A percentile compares a stretch with the other conserved stretches of the same genome.
These are phyloP conservation scores for Zelleria hepariella DNA, from an alignment of 2,888 invertebrate species.

Conservation along the genomic window DNA sequence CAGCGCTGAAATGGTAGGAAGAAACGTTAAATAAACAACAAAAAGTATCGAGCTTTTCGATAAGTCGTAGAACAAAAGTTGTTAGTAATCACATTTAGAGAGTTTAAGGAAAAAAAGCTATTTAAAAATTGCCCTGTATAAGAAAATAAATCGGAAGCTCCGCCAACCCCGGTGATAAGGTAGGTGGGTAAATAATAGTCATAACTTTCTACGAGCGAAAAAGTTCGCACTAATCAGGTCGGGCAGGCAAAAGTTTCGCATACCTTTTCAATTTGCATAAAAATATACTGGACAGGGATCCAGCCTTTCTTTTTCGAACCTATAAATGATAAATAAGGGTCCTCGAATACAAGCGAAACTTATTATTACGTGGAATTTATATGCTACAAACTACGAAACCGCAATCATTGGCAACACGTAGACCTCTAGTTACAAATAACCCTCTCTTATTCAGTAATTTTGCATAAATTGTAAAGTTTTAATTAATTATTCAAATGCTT, in stretches of 20 bases:
- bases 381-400: too few relatives aligned
- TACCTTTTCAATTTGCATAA: constrained; percentile 58
- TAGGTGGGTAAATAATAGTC: too few relatives aligned
- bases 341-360: constrained; percentile 43
- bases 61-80: too few relatives aligned
- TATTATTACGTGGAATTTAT: neutral
- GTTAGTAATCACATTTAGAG: too few relatives aligned
- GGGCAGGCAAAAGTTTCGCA: constrained; percentile 36
- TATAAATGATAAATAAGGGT: constrained; percentile 60
- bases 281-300: constrained; percentile 51
- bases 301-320: constrained; percentile 37
- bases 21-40: too few relatives aligned
- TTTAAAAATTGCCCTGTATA: too few relatives aligned
- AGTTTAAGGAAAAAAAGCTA: too few relatives aligned
- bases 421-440: neutral
- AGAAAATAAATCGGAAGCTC: too few relatives aligned
- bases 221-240: neutral
- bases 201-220: too few relatives aligned
- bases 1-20: too few relatives aligned
- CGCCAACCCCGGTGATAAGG: too few relatives aligned
- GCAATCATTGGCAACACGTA: neutral
- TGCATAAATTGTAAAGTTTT: neutral
- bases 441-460: neutral
- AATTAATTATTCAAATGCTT: neutral
- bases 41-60: too few relatives aligned